These are phyloP conservation scores for Phycodurus eques DNA, from an alignment of 2,113 vertebrate genomes.

Conservation along the genomic window DNA sequence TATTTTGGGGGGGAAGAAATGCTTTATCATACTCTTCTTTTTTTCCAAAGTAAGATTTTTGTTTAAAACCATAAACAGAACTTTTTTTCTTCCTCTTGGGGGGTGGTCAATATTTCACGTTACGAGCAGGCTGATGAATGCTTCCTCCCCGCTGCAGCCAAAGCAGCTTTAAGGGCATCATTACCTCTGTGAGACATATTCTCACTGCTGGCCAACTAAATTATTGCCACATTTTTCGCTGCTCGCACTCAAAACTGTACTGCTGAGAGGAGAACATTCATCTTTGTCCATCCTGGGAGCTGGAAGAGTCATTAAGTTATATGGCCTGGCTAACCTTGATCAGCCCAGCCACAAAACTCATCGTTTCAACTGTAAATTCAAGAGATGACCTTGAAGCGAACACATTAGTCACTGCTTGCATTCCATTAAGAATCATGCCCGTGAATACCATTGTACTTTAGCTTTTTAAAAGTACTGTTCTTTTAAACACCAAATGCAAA, in stretches of 20 bases:
- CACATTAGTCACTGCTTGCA: not conserved
- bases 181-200: constrained; percentile 16
- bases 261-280: constrained; percentile 15
- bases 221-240: constrained; percentile 18
- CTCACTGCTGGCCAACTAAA: constrained; percentile 15
- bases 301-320: constrained; percentile 1
- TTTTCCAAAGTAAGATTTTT: not conserved
- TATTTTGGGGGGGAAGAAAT: not conserved
- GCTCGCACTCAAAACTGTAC: constrained; percentile 7
- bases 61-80: not conserved
- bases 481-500: not conserved
- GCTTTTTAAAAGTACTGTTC: not conserved
- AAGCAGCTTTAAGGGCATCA: constrained; percentile 14
- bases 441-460: not conserved
- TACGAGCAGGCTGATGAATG: constrained; percentile 17
- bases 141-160: constrained; percentile 6
- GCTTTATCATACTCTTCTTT: not conserved
- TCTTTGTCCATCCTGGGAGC: constrained; percentile 8
- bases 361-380: constrained; percentile 8
- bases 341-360: constrained; percentile 1
- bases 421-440: not conserved
- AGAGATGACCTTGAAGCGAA: constrained; percentile 2
- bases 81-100: not conserved
- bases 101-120: constrained; percentile 1
- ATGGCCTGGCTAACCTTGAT: constrained; percentile 7